These are phyloP conservation scores for Cecropterus lyciades DNA, from an alignment of 1,140 invertebrate genomes.

Conservation along the genomic window DNA sequence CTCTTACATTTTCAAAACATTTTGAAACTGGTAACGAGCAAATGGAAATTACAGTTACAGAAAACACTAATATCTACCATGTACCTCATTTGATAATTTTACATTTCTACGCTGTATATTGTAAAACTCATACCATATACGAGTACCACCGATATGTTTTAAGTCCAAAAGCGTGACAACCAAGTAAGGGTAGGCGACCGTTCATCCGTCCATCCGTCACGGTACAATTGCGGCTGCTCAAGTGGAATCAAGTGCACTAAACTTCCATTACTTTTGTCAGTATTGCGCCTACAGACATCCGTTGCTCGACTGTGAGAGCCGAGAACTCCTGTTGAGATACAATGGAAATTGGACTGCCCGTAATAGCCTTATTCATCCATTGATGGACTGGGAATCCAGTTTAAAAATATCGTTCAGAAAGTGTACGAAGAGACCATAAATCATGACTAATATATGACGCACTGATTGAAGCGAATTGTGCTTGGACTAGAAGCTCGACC, in stretches of 20 bases:
- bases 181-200: slow-evolving; percentile 45
- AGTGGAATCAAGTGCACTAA: slow-evolving; percentile 80
- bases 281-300: slow-evolving; percentile 76
- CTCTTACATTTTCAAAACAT: too few relatives aligned
- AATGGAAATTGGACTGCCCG: slow-evolving; percentile 42
- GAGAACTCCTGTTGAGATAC: slow-evolving; percentile 40
- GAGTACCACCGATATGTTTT: neutral
- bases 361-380: slow-evolving; percentile 35
- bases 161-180: slow-evolving; percentile 14
- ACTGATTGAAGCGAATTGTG: slow-evolving; percentile 12
- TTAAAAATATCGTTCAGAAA: slow-evolving; percentile 17
- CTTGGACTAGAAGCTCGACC: neutral
- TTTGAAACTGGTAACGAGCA: too few relatives aligned
- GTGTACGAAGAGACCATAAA: neutral
- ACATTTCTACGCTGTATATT: too few relatives aligned
- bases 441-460: slow-evolving; percentile 14
- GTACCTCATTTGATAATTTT: too few relatives aligned
- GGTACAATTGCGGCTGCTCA: slow-evolving; percentile 72
- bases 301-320: slow-evolving; percentile 53
- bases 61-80: too few relatives aligned
- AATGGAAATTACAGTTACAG: too few relatives aligned
- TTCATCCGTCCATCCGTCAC: slow-evolving; percentile 54
- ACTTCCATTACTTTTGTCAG: slow-evolving; percentile 77
- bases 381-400: slow-evolving; percentile 6
- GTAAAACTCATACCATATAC: too few relatives aligned